A percentile compares a stretch with the other conserved stretches of the same genome.
phyloP scores from a whole-genome alignment of 2,888 invertebrate species.

The Hipparchia sbordonii region DNA sequence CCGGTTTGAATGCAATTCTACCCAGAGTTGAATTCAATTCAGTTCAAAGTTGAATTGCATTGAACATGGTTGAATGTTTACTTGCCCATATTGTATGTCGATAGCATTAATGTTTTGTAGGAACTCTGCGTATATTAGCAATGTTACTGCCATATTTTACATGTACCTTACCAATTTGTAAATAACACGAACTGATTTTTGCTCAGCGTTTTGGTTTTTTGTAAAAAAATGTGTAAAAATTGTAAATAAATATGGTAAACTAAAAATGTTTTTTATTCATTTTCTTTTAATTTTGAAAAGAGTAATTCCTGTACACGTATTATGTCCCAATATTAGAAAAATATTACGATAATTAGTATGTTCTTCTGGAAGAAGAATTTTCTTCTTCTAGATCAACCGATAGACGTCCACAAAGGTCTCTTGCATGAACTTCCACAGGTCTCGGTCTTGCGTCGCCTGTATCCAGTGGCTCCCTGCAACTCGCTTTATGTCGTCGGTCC shows the following conservation, averaged over 20 bases:
- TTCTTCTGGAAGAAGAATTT: too few species aligned
- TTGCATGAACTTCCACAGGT: too few species aligned
- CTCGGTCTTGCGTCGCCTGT: too few species aligned
- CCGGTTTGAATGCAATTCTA: neutral
- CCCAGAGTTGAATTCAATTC: constrained; percentile 5
- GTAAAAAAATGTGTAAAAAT: constrained; percentile 47
- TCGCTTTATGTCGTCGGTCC: too few species aligned
- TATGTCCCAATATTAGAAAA: too few species aligned
- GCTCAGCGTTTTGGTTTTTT: constrained; percentile 49
- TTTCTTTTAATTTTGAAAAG: neutral
- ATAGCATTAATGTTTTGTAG: constrained; percentile 38
- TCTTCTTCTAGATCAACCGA: too few species aligned
- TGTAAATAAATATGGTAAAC: constrained; percentile 53
- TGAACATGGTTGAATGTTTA: neutral
- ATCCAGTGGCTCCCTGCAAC: too few species aligned
- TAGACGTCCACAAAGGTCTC: too few species aligned
- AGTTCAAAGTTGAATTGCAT: neutral
- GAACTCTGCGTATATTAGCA: constrained; percentile 43
- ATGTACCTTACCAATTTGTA: constrained; percentile 43
- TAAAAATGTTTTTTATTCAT: constrained; percentile 20
- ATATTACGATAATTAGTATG: too few species aligned
- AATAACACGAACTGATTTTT: constrained; percentile 43
- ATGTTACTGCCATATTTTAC: constrained; percentile 47
- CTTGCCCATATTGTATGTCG: constrained; percentile 12
- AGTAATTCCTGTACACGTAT: neutral